Conservation (phyloP, 2,797 vertebrate genomes). For the Lateolabrax maculatus region DNA sequence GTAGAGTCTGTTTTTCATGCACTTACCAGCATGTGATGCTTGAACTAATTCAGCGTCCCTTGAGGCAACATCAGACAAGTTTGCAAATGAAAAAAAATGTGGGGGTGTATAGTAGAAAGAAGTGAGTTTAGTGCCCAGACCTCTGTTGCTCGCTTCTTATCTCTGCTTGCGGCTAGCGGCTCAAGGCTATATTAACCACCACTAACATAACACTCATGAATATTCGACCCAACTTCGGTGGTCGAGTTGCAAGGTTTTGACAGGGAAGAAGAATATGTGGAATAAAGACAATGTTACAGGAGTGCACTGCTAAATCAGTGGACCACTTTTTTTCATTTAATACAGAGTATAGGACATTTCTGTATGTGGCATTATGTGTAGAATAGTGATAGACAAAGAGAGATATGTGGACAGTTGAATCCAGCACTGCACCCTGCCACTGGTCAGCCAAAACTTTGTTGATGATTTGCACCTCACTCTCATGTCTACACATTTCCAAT, state of each 20-base stretch:
- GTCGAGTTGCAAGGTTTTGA: not conserved
- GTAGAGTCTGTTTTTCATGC: not conserved
- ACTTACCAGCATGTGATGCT: not conserved
- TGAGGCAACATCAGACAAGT: not conserved
- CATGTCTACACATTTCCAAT: conserved; percentile 84
- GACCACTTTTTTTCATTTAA: conserved; percentile 6
- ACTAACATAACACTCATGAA: not conserved
- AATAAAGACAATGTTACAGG: not conserved
- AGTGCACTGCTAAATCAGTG: not conserved
- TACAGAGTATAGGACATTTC: not conserved
- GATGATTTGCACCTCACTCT: conserved; percentile 81
- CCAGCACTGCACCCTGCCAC: conserved; percentile 44
- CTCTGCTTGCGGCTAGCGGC: not conserved
- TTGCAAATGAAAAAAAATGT: not conserved
- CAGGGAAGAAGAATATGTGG: not conserved
- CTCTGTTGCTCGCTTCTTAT: not conserved
- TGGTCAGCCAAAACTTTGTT: conserved; percentile 75
- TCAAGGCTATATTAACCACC: not conserved
- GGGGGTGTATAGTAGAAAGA: not conserved
- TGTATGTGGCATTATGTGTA: conserved; percentile 7
- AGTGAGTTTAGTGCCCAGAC: not conserved
- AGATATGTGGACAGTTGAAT: conserved; percentile 37
- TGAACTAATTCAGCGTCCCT: not conserved
- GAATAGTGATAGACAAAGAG: conserved; percentile 3
- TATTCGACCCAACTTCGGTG: not conserved